These are phyloP conservation scores for Dufourea novaeangliae DNA, from an alignment of 1,140 invertebrate genomes.

Conservation along the genomic window DNA sequence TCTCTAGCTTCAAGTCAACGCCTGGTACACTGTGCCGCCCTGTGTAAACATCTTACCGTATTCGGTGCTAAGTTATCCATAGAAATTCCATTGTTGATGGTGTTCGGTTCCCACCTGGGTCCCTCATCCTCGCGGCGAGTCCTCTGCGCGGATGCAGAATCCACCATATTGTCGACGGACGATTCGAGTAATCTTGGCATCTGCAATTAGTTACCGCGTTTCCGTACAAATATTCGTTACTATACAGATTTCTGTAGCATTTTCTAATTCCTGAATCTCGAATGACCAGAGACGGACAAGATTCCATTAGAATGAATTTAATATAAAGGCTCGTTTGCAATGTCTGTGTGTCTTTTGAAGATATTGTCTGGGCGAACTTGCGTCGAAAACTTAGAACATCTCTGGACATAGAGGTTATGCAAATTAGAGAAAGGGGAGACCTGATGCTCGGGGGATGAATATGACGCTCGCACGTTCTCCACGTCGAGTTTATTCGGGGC, in stretches of 20 bases:
- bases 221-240: background rate
- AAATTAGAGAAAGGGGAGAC: conserved; percentile 33
- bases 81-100: conserved; percentile 38
- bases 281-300: too few relatives aligned
- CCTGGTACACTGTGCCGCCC: too few relatives aligned
- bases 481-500: conserved; percentile 64
- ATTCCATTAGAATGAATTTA: too few relatives aligned
- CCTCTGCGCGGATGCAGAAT: conserved; percentile 41
- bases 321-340: too few relatives aligned
- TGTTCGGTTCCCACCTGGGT: conserved; percentile 53
- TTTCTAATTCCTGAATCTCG: too few relatives aligned
- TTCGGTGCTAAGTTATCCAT: conserved; percentile 44
- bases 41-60: conserved; percentile 25
- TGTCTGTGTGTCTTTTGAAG: too few relatives aligned
- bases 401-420: too few relatives aligned
- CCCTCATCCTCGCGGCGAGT: conserved; percentile 55
- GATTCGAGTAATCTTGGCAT: conserved; percentile 59
- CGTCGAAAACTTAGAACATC: too few relatives aligned
- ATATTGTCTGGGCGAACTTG: too few relatives aligned
- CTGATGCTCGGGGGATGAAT: conserved; percentile 70
- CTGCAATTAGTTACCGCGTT: conserved; percentile 1
- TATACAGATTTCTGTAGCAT: background rate
- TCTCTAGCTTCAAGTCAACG: too few relatives aligned
- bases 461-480: conserved; percentile 60
- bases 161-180: conserved; percentile 44